These are phyloP conservation scores for Crossocerus cetratus DNA, from an alignment of 2,888 invertebrate species.

Conservation along the genomic window DNA sequence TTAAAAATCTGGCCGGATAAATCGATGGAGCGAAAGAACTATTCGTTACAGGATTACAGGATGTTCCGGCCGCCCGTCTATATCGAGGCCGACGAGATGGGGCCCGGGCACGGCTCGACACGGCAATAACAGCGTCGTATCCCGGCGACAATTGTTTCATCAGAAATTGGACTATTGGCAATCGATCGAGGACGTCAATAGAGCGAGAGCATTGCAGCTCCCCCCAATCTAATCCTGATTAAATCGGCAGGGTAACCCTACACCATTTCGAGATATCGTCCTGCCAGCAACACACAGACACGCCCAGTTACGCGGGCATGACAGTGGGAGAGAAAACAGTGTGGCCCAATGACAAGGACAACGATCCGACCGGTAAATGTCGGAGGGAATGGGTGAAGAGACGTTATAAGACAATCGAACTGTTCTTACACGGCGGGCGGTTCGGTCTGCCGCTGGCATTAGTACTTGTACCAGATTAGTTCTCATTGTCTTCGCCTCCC, in stretches of 20 bases:
- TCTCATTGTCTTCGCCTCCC: neutral
- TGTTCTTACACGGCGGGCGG: neutral
- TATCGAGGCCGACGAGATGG: neutral
- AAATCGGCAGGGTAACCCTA: constrained; percentile 32
- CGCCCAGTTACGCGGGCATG: too few relatives aligned
- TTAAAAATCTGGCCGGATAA: too few relatives aligned
- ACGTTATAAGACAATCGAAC: neutral
- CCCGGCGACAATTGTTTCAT: constrained; percentile 34
- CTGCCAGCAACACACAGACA: too few relatives aligned
- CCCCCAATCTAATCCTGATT: constrained; percentile 38
- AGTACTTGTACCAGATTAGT: neutral
- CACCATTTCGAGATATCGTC: constrained; percentile 9
- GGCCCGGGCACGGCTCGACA: constrained; percentile 17
- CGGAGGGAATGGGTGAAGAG: too few relatives aligned
- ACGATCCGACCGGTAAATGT: neutral
- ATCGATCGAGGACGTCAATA: constrained; percentile 31
- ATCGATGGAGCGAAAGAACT: too few relatives aligned
- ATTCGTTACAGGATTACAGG: too few relatives aligned
- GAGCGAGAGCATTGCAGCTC: constrained; percentile 14
- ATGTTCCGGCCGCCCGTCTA: too few relatives aligned
- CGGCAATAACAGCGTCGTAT: constrained; percentile 29
- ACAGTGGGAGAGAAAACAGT: too few relatives aligned
- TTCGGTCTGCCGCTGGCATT: neutral
- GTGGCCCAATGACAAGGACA: neutral
- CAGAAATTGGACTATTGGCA: constrained; percentile 39